Evolutionary conservation across 2,113 vertebrate genomes (phyloP).

Genomic region (Brachypteracias leptosomus): DNA sequence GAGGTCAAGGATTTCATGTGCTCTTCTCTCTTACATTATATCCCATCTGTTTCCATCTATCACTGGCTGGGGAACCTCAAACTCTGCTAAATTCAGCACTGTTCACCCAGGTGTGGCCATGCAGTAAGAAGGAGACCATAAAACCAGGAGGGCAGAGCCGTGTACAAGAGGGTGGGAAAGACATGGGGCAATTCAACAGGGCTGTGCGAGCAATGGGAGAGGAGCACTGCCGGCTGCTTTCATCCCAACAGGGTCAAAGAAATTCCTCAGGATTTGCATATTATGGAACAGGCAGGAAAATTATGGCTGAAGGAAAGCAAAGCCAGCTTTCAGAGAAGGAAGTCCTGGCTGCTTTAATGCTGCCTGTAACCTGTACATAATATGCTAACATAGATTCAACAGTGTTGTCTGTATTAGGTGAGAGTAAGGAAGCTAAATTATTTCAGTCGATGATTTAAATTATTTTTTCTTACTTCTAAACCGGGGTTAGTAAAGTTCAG

Average conservation of each 20-base stretch:
- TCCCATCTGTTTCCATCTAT: not conserved
- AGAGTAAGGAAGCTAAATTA: not conserved
- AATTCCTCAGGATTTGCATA: no score
- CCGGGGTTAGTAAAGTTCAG: not conserved
- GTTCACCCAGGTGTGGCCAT: accelerated
- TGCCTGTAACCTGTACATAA: not conserved
- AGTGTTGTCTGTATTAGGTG: not conserved
- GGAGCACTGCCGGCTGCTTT: accelerated
- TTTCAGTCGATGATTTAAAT: not conserved
- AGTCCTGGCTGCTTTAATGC: not conserved
- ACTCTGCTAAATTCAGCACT: not conserved
- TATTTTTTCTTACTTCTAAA: not conserved
- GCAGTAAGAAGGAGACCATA: accelerated
- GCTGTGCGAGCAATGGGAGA: accelerated
- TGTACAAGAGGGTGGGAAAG: accelerated
- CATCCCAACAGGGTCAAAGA: not conserved
- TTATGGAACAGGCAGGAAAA: not conserved
- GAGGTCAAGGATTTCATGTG: not conserved
- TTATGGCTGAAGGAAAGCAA: not conserved
- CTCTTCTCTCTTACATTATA: not conserved
- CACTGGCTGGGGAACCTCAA: not conserved
- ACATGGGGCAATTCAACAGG: accelerated
- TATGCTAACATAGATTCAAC: not conserved
- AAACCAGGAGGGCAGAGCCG: not conserved
- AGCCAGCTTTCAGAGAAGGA: not conserved